These are phyloP conservation scores for Actinernus sp. DNA, from an alignment of 92 coral and sea anemone genomes.

Conservation along the genomic window DNA sequence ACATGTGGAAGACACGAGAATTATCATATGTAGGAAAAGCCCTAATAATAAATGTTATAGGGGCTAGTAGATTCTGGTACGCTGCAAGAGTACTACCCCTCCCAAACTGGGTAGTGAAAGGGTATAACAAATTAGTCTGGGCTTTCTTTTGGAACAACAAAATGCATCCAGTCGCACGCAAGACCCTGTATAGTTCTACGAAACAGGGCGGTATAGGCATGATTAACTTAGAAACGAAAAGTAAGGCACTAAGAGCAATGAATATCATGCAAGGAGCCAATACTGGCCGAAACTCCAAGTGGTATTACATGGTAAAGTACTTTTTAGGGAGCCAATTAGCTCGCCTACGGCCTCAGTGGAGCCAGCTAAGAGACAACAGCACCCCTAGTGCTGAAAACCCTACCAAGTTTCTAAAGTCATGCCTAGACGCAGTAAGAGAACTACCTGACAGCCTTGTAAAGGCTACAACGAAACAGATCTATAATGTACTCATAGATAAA, in stretches of 20 bases:
- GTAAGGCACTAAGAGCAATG: background rate
- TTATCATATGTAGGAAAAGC: too few relatives aligned
- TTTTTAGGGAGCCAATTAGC: slow-evolving; percentile 2
- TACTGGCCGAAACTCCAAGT: too few relatives aligned
- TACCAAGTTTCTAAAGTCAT: background rate
- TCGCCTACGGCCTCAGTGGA: background rate
- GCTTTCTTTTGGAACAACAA: slow-evolving; percentile 3
- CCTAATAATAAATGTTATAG: too few relatives aligned
- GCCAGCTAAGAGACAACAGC: background rate
- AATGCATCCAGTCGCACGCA: background rate
- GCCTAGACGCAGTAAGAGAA: too few relatives aligned
- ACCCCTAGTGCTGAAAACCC: background rate
- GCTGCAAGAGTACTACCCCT: background rate
- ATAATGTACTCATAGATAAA: too few relatives aligned
- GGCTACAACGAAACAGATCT: too few relatives aligned
- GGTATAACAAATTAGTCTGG: background rate
- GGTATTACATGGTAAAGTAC: too few relatives aligned
- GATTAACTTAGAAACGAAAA: background rate
- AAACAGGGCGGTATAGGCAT: slow-evolving; percentile 6
- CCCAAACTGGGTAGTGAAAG: background rate
- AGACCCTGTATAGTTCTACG: background rate
- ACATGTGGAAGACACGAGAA: slow-evolving; percentile 3
- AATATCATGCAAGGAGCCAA: too few relatives aligned
- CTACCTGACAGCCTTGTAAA: too few relatives aligned
- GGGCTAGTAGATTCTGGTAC: background rate